Percentiles rank a stretch among this genome's conserved stretches.
Conservation (phyloP, 1,140 invertebrate genomes). For the Nymphalis io region DNA sequence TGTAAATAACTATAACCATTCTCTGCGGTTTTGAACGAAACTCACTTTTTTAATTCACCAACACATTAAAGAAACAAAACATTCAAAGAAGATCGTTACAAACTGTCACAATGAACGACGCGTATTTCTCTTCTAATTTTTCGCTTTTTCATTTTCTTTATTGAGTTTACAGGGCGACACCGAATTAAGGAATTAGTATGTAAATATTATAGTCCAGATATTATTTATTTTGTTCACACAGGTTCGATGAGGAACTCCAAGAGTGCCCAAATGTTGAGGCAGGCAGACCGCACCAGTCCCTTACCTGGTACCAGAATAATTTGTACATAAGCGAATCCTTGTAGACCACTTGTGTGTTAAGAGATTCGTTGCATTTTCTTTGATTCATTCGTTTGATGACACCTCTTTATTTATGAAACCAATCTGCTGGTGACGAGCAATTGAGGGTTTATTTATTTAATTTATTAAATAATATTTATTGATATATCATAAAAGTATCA, state of each 20-base stretch:
- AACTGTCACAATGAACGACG: background rate
- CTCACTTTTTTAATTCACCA: slow-evolving; percentile 10
- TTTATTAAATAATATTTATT: slow-evolving; percentile 22
- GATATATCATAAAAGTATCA: slow-evolving; percentile 21
- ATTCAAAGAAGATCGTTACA: background rate
- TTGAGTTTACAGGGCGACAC: slow-evolving; percentile 45
- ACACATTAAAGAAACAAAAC: slow-evolving; percentile 10
- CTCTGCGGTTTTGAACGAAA: slow-evolving; percentile 18
- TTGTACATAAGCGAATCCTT: slow-evolving; percentile 66
- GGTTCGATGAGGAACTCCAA: slow-evolving; percentile 80
- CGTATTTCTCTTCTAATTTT: slow-evolving; percentile 31
- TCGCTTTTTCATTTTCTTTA: slow-evolving; percentile 38
- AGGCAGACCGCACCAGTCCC: slow-evolving; percentile 80
- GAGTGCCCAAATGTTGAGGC: slow-evolving; percentile 81
- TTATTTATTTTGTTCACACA: slow-evolving; percentile 78
- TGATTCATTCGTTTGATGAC: slow-evolving; percentile 29
- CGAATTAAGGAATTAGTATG: slow-evolving; percentile 21
- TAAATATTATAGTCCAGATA: slow-evolving; percentile 55
- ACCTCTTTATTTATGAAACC: slow-evolving; percentile 31
- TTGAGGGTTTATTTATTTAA: slow-evolving; percentile 19
- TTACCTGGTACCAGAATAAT: slow-evolving; percentile 77
- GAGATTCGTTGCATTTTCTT: slow-evolving; percentile 50
- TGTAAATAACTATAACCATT: slow-evolving; percentile 26
- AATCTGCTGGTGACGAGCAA: slow-evolving; percentile 62
- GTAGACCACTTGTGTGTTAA: slow-evolving; percentile 56